A percentile compares a stretch with the other conserved stretches of the same genome.
phyloP scores from a whole-genome alignment of 2,113 vertebrate species.

The Stictonetta naevosa region DNA sequence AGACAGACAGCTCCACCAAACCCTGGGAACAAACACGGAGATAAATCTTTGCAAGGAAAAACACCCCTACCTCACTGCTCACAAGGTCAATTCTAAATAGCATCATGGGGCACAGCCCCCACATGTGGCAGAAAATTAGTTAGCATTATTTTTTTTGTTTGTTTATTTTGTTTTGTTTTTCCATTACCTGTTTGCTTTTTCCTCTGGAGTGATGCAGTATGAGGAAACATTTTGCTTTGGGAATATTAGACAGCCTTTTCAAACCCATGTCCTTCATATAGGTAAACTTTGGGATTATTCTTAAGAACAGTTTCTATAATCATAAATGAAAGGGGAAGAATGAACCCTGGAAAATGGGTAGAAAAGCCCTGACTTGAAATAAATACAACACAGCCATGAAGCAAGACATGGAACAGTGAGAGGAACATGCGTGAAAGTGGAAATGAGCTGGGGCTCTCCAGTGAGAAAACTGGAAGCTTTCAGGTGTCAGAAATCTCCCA shows the following conservation, averaged over 20 bases:
- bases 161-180: not conserved
- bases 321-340: not conserved
- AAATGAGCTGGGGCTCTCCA: constrained; percentile 15
- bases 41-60: constrained; percentile 67
- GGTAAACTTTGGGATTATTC: not conserved
- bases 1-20: constrained; percentile 76
- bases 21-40: constrained; percentile 71
- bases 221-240: not conserved
- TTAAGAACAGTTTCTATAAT: not conserved
- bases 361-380: not conserved
- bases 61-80: not conserved
- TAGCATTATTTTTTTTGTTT: not conserved
- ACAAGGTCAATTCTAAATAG: constrained; percentile 53
- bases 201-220: not conserved
- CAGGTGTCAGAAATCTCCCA: constrained; percentile 22
- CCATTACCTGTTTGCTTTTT: not conserved
- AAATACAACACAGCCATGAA: not conserved
- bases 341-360: not conserved
- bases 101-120: not conserved
- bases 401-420: not conserved
- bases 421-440: not conserved
- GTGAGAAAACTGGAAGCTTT: constrained; percentile 35
- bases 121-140: constrained; percentile 33
- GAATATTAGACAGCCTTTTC: not conserved
- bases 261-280: not conserved